A percentile compares a stretch with the other conserved stretches of the same genome.
These are phyloP conservation scores for Paguma larvata DNA, from an alignment of 2,797 vertebrate genomes.

Conservation along the genomic window DNA sequence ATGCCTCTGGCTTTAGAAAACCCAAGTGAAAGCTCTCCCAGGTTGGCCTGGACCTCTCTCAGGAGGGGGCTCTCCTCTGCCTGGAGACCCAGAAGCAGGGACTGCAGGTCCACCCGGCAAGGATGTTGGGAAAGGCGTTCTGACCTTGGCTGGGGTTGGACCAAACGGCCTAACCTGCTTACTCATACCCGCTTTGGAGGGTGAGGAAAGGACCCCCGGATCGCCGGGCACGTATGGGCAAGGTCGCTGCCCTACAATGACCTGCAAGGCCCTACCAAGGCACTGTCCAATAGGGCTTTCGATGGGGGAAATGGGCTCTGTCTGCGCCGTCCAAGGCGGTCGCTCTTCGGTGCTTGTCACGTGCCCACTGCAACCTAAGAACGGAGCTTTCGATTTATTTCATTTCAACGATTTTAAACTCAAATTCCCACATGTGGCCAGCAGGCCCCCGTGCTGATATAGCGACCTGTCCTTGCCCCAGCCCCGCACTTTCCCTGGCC, in stretches of 20 bases:
- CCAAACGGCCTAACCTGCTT: neutral
- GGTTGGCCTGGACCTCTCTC: neutral
- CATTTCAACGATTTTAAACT: neutral
- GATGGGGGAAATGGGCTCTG: rapidly evolving
- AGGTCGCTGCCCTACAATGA: neutral
- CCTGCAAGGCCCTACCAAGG: neutral
- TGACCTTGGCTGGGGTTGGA: slow-evolving; percentile 4
- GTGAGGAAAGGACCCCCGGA: slow-evolving; percentile 50
- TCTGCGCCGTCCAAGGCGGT: rapidly evolving
- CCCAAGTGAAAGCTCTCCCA: neutral
- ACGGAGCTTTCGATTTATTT: neutral
- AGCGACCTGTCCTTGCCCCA: too few relatives aligned
- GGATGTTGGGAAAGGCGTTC: neutral
- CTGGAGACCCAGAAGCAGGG: neutral
- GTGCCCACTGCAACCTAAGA: neutral
- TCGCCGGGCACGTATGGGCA: neutral
- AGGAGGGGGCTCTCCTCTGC: neutral
- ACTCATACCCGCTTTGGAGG: slow-evolving; percentile 40
- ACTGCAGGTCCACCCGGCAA: neutral
- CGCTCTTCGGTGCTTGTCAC: neutral
- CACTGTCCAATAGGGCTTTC: neutral
- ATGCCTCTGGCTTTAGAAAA: neutral
- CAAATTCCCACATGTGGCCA: neutral
- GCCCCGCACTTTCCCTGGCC: neutral
- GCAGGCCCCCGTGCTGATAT: rapidly evolving